A percentile compares a stretch with the other conserved stretches of the same genome.
phyloP scores from a whole-genome alignment of 92 coral and sea anemone genomes.

The Epizoanthus stellaris region DNA sequence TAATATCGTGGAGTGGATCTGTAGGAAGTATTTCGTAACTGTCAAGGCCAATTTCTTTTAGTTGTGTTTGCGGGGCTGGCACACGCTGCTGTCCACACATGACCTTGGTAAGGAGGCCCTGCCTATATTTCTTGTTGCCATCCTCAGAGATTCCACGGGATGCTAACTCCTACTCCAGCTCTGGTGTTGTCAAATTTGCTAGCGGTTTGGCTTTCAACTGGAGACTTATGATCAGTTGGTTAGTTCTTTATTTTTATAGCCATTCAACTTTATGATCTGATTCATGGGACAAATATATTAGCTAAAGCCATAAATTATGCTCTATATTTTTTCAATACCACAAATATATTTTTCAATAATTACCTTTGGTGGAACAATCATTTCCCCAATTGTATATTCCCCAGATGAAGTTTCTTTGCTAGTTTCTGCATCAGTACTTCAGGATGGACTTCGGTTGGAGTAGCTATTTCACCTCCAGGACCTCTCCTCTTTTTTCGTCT shows the following conservation, averaged over 20 bases:
- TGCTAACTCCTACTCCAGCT: no score
- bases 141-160: no score
- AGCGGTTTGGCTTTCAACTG: no score
- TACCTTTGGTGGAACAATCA: conserved; percentile 71
- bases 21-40: no score
- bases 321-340: background rate
- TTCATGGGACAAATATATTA: background rate
- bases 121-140: no score
- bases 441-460: conserved; percentile 53
- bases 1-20: no score
- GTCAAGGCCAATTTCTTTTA: no score
- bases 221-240: no score
- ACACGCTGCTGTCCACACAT: no score
- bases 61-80: no score
- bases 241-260: background rate
- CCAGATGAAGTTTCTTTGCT: conserved; percentile 51
- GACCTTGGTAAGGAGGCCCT: no score
- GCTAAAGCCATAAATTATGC: background rate
- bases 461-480: conserved; percentile 66
- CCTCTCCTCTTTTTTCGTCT: conserved; percentile 67
- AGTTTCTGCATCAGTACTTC: conserved; percentile 39
- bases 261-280: background rate
- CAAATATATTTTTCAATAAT: background rate
- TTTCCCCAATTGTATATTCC: conserved; percentile 60
- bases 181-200: no score